Evolutionary conservation across 2,797 vertebrate species (phyloP).

Genomic region (Melanotaenia maccullochi): DNA sequence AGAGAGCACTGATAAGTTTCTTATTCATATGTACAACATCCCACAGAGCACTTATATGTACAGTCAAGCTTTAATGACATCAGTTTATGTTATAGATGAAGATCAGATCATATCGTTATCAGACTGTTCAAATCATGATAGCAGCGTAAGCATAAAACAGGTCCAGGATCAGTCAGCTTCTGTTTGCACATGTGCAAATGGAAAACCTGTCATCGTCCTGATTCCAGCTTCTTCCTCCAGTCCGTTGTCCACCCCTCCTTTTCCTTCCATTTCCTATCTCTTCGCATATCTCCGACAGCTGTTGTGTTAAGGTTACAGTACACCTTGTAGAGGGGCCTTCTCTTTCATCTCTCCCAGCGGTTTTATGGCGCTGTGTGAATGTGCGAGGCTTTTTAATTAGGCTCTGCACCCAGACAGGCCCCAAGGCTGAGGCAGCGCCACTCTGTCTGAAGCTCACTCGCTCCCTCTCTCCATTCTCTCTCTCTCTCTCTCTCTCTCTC

Average conservation of each 20-base stretch:
- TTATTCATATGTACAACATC: constrained; percentile 5
- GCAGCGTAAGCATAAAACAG: not conserved
- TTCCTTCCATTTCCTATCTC: constrained; percentile 32
- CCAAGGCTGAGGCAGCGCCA: constrained; percentile 95
- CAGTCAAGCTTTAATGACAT: not conserved
- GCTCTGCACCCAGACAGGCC: constrained; percentile 93
- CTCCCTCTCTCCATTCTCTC: constrained; percentile 85
- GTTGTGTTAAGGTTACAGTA: constrained; percentile 88
- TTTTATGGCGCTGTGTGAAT: constrained; percentile 96
- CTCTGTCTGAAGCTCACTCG: constrained; percentile 83
- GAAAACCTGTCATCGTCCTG: not conserved
- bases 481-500: constrained; percentile 42
- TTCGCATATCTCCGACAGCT: constrained; percentile 79
- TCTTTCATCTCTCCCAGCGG: constrained; percentile 94
- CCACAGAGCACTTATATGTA: not conserved
- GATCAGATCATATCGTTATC: not conserved
- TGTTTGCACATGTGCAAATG: not conserved
- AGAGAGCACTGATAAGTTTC: constrained; percentile 51
- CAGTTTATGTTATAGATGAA: constrained; percentile 13
- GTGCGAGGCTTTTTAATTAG: constrained; percentile 99
- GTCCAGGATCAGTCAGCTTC: not conserved
- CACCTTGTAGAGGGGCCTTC: constrained; percentile 86
- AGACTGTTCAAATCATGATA: not conserved
- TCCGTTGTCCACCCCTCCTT: constrained; percentile 38
- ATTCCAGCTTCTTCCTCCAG: constrained; percentile 9